Percentiles rank a stretch among this genome's conserved stretches.
These are phyloP conservation scores for Calyptomena viridis DNA, from an alignment of 2,113 vertebrate genomes.

Conservation along the genomic window DNA sequence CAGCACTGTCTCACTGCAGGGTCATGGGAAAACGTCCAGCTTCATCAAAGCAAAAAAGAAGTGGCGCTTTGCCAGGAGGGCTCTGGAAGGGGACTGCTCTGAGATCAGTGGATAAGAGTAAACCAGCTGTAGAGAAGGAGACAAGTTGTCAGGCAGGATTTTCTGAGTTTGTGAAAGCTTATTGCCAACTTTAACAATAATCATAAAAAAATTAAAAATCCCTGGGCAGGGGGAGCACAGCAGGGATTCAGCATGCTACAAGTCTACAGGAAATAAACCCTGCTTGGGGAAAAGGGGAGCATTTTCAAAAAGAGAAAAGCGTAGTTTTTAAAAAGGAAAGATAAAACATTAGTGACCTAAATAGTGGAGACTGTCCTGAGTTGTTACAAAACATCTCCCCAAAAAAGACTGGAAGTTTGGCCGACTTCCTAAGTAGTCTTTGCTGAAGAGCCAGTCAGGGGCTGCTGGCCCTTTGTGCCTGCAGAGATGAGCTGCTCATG, in stretches of 20 bases:
- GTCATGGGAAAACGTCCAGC: not conserved
- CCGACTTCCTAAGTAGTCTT: conserved; percentile 7
- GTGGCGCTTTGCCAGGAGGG: not conserved
- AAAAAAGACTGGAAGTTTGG: not conserved
- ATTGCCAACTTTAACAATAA: not conserved
- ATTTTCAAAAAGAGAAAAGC: not conserved
- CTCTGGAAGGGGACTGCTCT: not conserved
- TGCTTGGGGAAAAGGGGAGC: not conserved
- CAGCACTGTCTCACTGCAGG: not conserved
- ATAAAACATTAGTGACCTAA: not conserved
- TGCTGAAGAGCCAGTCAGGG: not conserved
- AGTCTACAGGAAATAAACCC: not conserved
- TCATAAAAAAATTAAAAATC: not conserved
- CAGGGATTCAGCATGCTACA: not conserved
- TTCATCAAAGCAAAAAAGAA: not conserved
- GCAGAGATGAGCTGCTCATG: not conserved
- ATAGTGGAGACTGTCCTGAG: not conserved
- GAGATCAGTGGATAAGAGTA: not conserved
- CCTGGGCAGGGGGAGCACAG: not conserved
- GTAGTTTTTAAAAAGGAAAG: not conserved
- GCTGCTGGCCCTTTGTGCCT: not conserved
- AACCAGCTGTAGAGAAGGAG: not conserved
- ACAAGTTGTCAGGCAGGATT: conserved; percentile 15
- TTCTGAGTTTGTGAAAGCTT: not conserved
- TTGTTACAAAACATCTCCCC: not conserved